Evolutionary conservation across 2,888 invertebrate species (phyloP).

Genomic region (Drosophila tripunctata): DNA sequence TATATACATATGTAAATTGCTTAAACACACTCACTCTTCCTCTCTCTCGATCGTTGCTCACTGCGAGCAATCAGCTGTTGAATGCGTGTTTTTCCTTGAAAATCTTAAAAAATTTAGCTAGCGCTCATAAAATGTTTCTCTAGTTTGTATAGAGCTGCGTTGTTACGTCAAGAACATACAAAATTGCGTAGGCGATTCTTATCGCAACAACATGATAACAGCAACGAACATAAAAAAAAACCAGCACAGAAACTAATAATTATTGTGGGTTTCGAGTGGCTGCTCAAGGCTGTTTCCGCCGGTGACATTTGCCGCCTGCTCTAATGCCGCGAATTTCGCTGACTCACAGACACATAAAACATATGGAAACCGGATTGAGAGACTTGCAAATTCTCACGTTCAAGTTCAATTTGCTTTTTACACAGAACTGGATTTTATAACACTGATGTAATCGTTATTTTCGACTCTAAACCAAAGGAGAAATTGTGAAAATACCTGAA

Average conservation of each 20-base stretch:
- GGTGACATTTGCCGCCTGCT: not conserved
- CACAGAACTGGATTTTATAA: constrained; percentile 34
- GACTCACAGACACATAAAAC: constrained; percentile 25
- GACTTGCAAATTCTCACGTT: constrained; percentile 21
- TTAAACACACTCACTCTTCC: not conserved
- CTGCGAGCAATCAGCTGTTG: constrained; percentile 39
- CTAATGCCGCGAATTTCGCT: constrained; percentile 8
- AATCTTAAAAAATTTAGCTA: constrained; percentile 28
- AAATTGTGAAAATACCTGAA: constrained; percentile 13
- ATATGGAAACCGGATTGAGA: constrained; percentile 39
- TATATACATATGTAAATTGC: not conserved
- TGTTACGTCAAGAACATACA: constrained; percentile 55
- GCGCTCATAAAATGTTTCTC: constrained; percentile 33
- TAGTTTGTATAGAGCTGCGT: constrained; percentile 8
- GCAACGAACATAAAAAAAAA: not conserved
- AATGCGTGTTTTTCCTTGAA: constrained; percentile 26
- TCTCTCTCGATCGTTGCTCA: not conserved
- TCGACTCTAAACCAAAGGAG: constrained; percentile 1
- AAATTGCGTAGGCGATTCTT: constrained; percentile 22
- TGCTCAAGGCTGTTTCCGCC: constrained; percentile 26
- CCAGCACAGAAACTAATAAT: constrained; percentile 13
- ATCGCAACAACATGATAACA: constrained; percentile 40
- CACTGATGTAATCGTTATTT: constrained; percentile 49
- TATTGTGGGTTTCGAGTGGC: not conserved
- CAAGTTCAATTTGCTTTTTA: constrained; percentile 54